Evolutionary conservation across 1,140 invertebrate species (phyloP), one percentile per base, ranked within the genome.

Genomic region (Magallana gigas): DNA sequence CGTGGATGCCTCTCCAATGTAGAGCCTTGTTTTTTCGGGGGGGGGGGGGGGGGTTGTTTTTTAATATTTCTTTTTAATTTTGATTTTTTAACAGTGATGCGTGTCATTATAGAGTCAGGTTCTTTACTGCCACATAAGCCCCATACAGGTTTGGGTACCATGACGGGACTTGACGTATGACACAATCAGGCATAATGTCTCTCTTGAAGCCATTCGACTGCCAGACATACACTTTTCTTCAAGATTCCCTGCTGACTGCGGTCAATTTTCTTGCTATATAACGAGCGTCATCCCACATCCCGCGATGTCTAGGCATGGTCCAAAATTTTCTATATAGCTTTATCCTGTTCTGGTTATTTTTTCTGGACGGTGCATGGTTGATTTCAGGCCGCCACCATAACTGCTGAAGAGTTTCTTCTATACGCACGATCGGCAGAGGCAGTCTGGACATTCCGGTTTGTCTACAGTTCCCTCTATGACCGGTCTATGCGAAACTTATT

Each of bases 171-270:
- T 83, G 82, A 6, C 56, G 57, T 12, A 59, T 9, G 29, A 83
- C 82, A 59, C 82, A 83, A 18, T 83, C 18, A 23, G 82, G 56
- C 82, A 83, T 58, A 16, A 83, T 83, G 8, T 83, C 82, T 7
- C 82, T 83, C 57, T 18, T 83, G 56, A 58, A 83, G 9, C 56
- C 12, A 83, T 58, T 48, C 5, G 82, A 57, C 82, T 83, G 82
- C 82, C 48, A 83, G 8, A 83, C 4, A 1, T 56, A 83, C 12
- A 36, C 11, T 23, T 57, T 83, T 16, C 57, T 9, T 29, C 56
- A 1, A 9, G 29, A 56, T 48, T 57, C 82, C 56, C 7, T 56
- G 57, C 57, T 5, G 5, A 83, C n/a, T 12, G 82, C 82, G 12
- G 29, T 58, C 11, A 23, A 59, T 83, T 83, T 83, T 58, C 56